Percentiles rank a stretch among this genome's conserved stretches.
Evolutionary conservation across 2,797 vertebrate genomes (phyloP).

Genomic region (Sebastes ruberrimus): DNA sequence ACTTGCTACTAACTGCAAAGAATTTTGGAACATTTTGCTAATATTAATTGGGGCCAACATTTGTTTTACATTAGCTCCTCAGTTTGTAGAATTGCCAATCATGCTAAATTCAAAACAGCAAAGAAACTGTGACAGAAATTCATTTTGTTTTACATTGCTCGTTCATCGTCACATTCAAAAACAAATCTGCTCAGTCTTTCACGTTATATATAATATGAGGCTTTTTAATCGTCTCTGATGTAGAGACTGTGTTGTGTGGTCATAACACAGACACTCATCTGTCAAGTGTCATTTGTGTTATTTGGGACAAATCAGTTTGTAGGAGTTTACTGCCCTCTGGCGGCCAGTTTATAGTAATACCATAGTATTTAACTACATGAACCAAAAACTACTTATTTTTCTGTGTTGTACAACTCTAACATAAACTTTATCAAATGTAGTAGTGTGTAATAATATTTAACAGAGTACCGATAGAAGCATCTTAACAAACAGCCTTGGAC

Average conservation of each 20-base stretch:
- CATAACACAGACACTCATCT: neutral
- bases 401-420: neutral
- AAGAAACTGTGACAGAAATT: neutral
- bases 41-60: neutral
- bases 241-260: neutral
- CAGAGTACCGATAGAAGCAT: neutral
- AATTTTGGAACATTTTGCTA: neutral
- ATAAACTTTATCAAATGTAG: neutral
- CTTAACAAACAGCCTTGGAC: neutral
- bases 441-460: neutral
- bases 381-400: neutral
- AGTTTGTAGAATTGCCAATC: neutral
- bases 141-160: neutral
- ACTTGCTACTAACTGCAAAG: neutral
- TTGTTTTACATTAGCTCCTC: neutral
- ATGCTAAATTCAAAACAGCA: neutral
- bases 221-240: neutral
- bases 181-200: neutral
- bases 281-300: neutral
- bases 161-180: neutral
- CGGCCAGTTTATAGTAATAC: slow-evolving; percentile 24
- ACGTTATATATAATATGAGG: neutral
- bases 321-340: slow-evolving; percentile 66
- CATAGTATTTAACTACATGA: neutral
- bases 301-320: neutral